These are phyloP conservation scores for Pinctada fucata DNA, from an alignment of 2,888 invertebrate species.

Conservation along the genomic window DNA sequence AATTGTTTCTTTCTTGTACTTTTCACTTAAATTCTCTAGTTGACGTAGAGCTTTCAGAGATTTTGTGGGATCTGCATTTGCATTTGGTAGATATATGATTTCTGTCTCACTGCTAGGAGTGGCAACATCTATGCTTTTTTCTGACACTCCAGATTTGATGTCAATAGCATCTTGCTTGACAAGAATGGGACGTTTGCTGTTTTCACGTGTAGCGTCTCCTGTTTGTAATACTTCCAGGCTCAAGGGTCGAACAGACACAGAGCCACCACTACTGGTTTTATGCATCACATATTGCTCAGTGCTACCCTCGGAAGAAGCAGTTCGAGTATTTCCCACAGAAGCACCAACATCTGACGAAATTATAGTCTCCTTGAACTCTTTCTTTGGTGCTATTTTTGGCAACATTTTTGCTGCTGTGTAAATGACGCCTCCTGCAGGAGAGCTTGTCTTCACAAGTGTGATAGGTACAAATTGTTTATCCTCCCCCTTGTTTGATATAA, in stretches of 20 bases:
- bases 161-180: neutral
- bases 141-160: neutral
- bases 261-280: constrained; percentile 19
- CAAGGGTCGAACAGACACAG: constrained; percentile 6
- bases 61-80: constrained; percentile 52
- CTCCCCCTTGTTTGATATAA: neutral
- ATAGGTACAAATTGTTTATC: neutral
- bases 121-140: neutral
- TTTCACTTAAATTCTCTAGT: constrained; percentile 58
- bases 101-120: neutral
- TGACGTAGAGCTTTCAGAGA: constrained; percentile 54
- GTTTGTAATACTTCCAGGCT: constrained; percentile 3
- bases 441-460: neutral
- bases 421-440: neutral
- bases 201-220: neutral
- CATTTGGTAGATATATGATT: constrained; percentile 43
- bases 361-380: constrained; percentile 1
- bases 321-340: neutral
- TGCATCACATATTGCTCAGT: neutral
- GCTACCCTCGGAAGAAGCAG: neutral
- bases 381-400: constrained; percentile 57
- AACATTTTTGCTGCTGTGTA: neutral
- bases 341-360: neutral
- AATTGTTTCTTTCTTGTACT: constrained; percentile 53
- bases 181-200: neutral